These are phyloP conservation scores for Sylvilagus floridanus DNA, from an alignment of 2,797 vertebrate species.

Conservation along the genomic window DNA sequence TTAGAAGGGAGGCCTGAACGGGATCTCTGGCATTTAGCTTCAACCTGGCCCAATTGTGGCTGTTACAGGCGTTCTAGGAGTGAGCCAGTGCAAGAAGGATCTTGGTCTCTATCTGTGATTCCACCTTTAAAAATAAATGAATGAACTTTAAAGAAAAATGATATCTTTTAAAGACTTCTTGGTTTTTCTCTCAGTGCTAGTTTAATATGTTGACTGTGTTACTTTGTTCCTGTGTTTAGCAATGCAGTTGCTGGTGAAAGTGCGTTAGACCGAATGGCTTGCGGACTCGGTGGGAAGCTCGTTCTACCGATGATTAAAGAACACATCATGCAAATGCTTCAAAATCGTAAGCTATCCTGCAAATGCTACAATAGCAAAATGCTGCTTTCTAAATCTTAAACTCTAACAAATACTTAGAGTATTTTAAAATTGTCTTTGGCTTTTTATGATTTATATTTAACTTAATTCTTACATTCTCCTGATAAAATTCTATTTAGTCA, in stretches of 20 bases:
- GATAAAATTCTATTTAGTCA: not conserved
- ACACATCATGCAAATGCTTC: conserved; percentile 99
- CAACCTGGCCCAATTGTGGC: no score
- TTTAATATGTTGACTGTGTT: not conserved
- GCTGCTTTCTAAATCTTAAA: not conserved
- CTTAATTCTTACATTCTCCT: not conserved
- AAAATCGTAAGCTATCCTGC: conserved; percentile 93
- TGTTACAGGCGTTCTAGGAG: no score
- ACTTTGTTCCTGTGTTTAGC: conserved; percentile 85
- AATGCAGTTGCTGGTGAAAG: conserved; percentile 99
- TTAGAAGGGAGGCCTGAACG: no score
- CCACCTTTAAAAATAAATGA: no score
- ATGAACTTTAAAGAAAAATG: no score
- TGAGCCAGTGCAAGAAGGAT: no score
- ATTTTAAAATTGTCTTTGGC: conserved; percentile 14
- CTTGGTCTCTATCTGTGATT: no score
- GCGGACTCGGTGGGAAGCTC: conserved; percentile 98
- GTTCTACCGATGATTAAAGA: conserved; percentile 99
- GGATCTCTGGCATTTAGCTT: no score
- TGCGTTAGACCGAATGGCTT: conserved; percentile 97
- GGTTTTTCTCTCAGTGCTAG: not conserved
- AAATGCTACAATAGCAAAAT: not conserved
- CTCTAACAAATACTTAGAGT: not conserved
- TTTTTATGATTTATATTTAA: conserved; percentile 5
- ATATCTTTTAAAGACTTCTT: not conserved